These are phyloP conservation scores for Phenacoccus solenopsis DNA, from an alignment of 1,140 invertebrate genomes.

Conservation along the genomic window DNA sequence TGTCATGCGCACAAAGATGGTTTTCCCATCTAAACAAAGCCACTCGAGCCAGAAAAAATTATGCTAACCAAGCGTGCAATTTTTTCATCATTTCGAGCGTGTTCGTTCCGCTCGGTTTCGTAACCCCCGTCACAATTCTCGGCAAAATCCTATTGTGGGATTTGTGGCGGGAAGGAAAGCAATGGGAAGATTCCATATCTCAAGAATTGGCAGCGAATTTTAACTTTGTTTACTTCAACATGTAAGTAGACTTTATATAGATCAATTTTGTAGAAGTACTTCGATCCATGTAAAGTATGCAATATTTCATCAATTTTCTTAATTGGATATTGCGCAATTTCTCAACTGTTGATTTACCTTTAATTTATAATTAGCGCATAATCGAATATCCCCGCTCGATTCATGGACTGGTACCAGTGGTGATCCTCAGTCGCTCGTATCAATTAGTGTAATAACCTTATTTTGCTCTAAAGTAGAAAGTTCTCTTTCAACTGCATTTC, in stretches of 20 bases:
- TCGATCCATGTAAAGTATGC: conserved; percentile 22
- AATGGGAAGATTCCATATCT: too few species aligned
- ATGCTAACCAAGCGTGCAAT: too few species aligned
- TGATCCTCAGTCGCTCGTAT: conserved; percentile 33
- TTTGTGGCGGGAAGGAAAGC: too few species aligned
- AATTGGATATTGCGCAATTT: conserved; percentile 19
- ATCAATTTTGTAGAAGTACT: conserved; percentile 26
- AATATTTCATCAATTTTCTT: conserved; percentile 22
- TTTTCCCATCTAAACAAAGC: too few species aligned
- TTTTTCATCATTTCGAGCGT: too few species aligned
- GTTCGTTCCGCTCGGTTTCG: too few species aligned
- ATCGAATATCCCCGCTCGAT: conserved; percentile 30
- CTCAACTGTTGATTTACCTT: conserved; percentile 24
- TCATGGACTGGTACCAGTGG: conserved; percentile 35
- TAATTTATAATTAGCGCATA: conserved; percentile 34
- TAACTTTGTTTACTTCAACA: conserved; percentile 26
- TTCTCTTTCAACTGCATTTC: conserved; percentile 30
- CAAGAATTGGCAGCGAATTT: too few species aligned
- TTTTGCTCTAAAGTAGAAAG: conserved; percentile 26
- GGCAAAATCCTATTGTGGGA: too few species aligned
- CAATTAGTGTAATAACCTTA: conserved; percentile 27
- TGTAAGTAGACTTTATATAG: conserved; percentile 29
- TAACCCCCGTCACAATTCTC: too few species aligned
- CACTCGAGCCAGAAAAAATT: too few species aligned
- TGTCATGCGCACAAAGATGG: too few species aligned